phyloP scores from a whole-genome alignment of 2,797 vertebrate species.

The Coluber constrictor region DNA sequence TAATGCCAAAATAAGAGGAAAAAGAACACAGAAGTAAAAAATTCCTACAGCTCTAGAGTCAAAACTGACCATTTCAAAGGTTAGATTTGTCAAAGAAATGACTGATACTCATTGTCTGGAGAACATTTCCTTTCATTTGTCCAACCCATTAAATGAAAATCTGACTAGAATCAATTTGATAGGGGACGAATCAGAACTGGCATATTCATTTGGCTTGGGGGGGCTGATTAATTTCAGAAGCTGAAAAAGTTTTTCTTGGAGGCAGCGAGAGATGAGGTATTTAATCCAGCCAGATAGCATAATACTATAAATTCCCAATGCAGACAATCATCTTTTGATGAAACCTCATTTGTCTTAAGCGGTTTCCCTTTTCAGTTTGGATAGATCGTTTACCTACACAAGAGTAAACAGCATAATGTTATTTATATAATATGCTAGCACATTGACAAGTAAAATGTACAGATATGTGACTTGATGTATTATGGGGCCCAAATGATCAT shows the following conservation, averaged over 20 bases:
- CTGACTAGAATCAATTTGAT: constrained; percentile 62
- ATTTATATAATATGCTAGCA: constrained; percentile 33
- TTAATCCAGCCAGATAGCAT: constrained; percentile 32
- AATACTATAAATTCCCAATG: constrained; percentile 47
- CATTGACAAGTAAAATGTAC: constrained; percentile 29
- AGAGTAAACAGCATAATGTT: constrained; percentile 30
- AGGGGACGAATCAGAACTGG: constrained; percentile 47
- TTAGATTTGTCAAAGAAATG: constrained; percentile 61
- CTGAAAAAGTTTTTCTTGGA: constrained; percentile 45
- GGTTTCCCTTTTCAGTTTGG: constrained; percentile 40
- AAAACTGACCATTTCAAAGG: constrained; percentile 58
- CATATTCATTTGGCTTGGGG: constrained; percentile 59
- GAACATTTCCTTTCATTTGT: constrained; percentile 52
- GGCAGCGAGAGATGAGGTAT: constrained; percentile 31
- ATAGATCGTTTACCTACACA: constrained; percentile 45
- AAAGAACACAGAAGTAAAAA: not conserved
- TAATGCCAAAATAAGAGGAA: constrained; percentile 36
- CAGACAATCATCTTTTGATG: constrained; percentile 48
- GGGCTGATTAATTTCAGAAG: constrained; percentile 60
- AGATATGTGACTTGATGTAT: constrained; percentile 28
- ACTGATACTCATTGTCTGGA: constrained; percentile 56
- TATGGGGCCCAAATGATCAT: constrained; percentile 30
- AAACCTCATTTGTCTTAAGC: constrained; percentile 52
- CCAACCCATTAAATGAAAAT: constrained; percentile 60
- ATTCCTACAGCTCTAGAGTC: constrained; percentile 43